Evolutionary conservation across 2,888 invertebrate genomes (phyloP).

Genomic region (Corbicula japonica): DNA sequence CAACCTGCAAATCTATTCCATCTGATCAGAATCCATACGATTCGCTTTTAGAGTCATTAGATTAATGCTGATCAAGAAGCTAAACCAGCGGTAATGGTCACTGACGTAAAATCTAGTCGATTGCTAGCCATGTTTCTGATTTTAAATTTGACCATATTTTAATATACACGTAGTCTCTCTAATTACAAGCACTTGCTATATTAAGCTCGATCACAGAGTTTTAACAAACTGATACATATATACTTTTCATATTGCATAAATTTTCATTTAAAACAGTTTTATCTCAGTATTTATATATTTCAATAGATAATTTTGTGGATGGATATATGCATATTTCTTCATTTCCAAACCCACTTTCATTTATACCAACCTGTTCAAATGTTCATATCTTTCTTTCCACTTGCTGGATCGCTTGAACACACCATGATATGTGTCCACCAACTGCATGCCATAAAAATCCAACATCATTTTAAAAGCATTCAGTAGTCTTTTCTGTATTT

Average conservation of each 20-base stretch:
- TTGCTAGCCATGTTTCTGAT: no score
- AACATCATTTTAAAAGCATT: slow-evolving; percentile 16
- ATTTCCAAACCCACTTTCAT: no score
- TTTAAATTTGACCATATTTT: no score
- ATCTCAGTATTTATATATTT: background rate
- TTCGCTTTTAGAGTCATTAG: no score
- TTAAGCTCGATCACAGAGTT: no score
- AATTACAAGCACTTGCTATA: no score
- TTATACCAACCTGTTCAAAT: slow-evolving; percentile 12
- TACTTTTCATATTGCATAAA: background rate
- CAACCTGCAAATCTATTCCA: no score
- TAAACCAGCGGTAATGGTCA: no score
- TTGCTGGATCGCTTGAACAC: background rate
- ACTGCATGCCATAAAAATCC: slow-evolving; percentile 27
- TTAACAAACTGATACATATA: background rate
- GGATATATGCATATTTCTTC: background rate
- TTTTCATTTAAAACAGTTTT: background rate
- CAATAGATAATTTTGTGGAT: background rate
- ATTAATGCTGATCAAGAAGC: no score
- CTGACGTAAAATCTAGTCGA: no score
- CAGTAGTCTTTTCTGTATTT: background rate
- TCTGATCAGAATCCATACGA: no score
- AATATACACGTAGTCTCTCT: no score
- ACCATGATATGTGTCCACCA: background rate
- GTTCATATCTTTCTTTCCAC: slow-evolving; percentile 5